These are phyloP conservation scores for Pterostichus niger DNA, from an alignment of 2,888 invertebrate species.

Conservation along the genomic window DNA sequence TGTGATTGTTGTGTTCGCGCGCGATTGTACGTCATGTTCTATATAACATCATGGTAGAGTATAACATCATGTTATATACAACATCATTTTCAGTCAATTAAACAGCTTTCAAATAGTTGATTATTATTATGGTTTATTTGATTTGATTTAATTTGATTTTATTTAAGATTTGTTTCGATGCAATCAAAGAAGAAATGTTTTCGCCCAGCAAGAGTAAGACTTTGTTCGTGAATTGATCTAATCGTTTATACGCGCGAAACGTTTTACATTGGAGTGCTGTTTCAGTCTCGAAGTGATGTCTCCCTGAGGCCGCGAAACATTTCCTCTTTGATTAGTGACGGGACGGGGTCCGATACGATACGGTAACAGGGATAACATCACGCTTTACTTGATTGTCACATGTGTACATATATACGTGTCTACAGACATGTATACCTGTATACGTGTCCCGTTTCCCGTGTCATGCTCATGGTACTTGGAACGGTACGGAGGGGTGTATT, in stretches of 20 bases:
- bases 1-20: slow-evolving; percentile 76
- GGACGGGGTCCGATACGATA: slow-evolving; percentile 69
- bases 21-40: slow-evolving; percentile 71
- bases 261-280: slow-evolving; percentile 70
- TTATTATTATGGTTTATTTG: slow-evolving; percentile 58
- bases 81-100: slow-evolving; percentile 45
- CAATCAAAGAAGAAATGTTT: slow-evolving; percentile 78
- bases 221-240: too few relatives aligned
- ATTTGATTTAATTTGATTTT: slow-evolving; percentile 55
- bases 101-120: slow-evolving; percentile 65
- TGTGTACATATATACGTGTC: too few relatives aligned
- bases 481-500: slow-evolving; percentile 61
- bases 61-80: slow-evolving; percentile 39
- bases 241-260: not conserved
- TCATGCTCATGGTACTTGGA: slow-evolving; percentile 65
- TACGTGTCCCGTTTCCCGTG: slow-evolving; percentile 44
- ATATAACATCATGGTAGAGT: slow-evolving; percentile 45
- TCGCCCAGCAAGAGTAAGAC: slow-evolving; percentile 71
- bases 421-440: too few relatives aligned
- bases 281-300: slow-evolving; percentile 67
- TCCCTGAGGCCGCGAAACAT: slow-evolving; percentile 73
- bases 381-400: not conserved
- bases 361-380: slow-evolving; percentile 71
- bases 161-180: slow-evolving; percentile 70
- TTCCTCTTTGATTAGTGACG: slow-evolving; percentile 76